Percentiles rank a stretch among this genome's conserved stretches.
phyloP scores from a whole-genome alignment of 2,113 vertebrate genomes.

The Scomber japonicus region DNA sequence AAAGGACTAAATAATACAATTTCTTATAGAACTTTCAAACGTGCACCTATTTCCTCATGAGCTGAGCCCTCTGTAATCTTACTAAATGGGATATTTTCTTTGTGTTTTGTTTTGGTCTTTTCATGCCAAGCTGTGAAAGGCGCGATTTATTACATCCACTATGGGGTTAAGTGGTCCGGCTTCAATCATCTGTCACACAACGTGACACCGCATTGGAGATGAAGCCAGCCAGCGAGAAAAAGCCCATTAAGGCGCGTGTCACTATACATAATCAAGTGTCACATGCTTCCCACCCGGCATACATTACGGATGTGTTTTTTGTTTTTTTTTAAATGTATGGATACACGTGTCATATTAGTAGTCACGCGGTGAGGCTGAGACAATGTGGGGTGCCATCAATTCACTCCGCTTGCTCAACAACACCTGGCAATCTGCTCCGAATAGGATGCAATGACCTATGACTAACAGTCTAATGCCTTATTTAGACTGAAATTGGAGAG shows the following conservation, averaged over 20 bases:
- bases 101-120: slow-evolving; percentile 18
- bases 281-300: slow-evolving; percentile 46
- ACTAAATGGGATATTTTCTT: slow-evolving; percentile 1
- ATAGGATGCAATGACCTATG: slow-evolving; percentile 9
- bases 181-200: slow-evolving; percentile 68
- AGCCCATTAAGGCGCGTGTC: slow-evolving; percentile 69
- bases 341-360: slow-evolving; percentile 33
- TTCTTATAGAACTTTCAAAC: background rate
- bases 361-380: background rate
- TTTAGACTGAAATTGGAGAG: slow-evolving; percentile 4
- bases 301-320: slow-evolving; percentile 56
- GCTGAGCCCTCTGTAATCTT: background rate
- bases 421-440: slow-evolving; percentile 2
- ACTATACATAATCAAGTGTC: slow-evolving; percentile 71
- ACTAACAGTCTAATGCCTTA: slow-evolving; percentile 20
- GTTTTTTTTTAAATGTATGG: slow-evolving; percentile 33
- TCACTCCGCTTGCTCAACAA: background rate
- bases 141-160: slow-evolving; percentile 39
- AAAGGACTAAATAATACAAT: background rate
- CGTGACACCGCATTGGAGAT: slow-evolving; percentile 55
- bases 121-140: slow-evolving; percentile 16
- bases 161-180: slow-evolving; percentile 62
- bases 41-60: background rate
- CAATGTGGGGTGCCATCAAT: background rate
- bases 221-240: slow-evolving; percentile 37